These are phyloP conservation scores for Elanoides forficatus DNA, from an alignment of 2,113 vertebrate genomes.

Conservation along the genomic window DNA sequence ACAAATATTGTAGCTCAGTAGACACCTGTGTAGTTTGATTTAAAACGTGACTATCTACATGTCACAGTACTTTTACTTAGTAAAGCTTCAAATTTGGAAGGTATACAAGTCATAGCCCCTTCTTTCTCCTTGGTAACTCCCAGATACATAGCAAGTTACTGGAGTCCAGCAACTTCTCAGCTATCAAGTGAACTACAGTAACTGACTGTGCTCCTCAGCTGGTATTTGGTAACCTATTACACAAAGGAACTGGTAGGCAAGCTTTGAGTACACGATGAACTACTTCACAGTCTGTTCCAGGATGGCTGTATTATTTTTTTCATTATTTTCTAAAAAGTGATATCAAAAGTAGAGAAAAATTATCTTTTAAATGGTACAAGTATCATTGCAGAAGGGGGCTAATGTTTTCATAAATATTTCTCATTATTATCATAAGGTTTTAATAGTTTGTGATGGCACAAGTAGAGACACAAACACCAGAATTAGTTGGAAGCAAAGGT, in stretches of 20 bases:
- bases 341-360: background rate
- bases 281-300: background rate
- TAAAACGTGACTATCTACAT: background rate
- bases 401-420: background rate
- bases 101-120: background rate
- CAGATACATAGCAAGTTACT: background rate
- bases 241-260: background rate
- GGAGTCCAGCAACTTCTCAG: background rate
- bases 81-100: background rate
- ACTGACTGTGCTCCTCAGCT: background rate
- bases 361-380: background rate
- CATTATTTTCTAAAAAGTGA: background rate
- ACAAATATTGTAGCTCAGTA: background rate
- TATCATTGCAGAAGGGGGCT: background rate
- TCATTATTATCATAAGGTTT: background rate
- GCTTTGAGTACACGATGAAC: background rate
- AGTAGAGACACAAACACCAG: background rate
- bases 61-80: background rate
- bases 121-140: background rate
- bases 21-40: background rate
- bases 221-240: background rate
- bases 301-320: background rate
- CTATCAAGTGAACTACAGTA: background rate
- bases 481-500: background rate
- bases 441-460: background rate